These are phyloP conservation scores for Sericinus montela DNA, from an alignment of 2,888 invertebrate species.

Conservation along the genomic window DNA sequence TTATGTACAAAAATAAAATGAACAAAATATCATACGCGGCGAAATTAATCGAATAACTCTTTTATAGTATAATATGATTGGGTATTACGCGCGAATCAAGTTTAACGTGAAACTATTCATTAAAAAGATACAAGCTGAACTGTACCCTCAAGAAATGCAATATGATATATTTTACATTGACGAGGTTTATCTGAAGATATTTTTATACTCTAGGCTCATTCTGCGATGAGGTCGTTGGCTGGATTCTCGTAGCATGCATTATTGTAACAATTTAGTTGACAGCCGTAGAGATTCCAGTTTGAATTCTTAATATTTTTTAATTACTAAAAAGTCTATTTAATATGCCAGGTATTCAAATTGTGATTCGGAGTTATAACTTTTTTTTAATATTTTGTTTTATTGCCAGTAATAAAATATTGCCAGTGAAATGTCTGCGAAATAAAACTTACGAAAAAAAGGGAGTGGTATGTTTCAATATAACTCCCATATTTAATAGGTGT, in stretches of 20 bases:
- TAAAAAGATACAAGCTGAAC: conserved; percentile 20
- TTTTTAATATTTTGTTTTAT: not conserved
- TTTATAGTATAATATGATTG: conserved; percentile 34
- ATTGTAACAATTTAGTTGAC: conserved; percentile 38
- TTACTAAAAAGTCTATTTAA: conserved; percentile 18
- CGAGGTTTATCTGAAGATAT: conserved; percentile 20
- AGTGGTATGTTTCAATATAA: too few relatives aligned
- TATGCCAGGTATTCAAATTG: not conserved
- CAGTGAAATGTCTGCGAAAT: too few relatives aligned
- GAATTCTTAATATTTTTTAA: conserved; percentile 28
- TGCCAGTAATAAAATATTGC: too few relatives aligned
- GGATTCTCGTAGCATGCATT: conserved; percentile 35
- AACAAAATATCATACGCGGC: conserved; percentile 23
- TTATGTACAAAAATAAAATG: conserved; percentile 18
- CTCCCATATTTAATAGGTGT: too few relatives aligned
- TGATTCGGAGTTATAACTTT: not conserved
- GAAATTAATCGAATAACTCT: conserved; percentile 33
- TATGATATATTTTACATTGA: conserved; percentile 26
- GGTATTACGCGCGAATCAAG: conserved; percentile 39
- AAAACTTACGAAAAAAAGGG: too few relatives aligned
- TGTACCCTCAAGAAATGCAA: conserved; percentile 6
- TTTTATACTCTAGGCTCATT: conserved; percentile 35
- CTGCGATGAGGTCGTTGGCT: conserved; percentile 34
- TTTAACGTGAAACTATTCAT: conserved; percentile 40
- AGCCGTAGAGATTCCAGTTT: conserved; percentile 36